phyloP scores from a whole-genome alignment of 1,140 invertebrate genomes.

The Atopsyche davidsoni region DNA sequence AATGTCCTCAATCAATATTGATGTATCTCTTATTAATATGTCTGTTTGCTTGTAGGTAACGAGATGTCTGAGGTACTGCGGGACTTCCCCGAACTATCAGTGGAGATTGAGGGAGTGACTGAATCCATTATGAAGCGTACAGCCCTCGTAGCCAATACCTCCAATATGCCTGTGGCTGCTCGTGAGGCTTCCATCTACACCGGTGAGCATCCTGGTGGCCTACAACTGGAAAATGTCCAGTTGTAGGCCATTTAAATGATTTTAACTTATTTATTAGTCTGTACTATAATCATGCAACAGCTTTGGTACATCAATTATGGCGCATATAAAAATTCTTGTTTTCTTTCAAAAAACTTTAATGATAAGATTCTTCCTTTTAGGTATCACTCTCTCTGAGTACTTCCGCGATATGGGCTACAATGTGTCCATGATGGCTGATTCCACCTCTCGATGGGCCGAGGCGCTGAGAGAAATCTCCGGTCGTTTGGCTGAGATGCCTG shows the following conservation, averaged over 20 bases:
- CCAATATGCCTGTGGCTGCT: constrained; percentile 99
- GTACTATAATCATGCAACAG: background rate
- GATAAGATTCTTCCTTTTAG: constrained; percentile 47
- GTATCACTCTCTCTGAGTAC: constrained; percentile 97
- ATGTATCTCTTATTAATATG: constrained; percentile 7
- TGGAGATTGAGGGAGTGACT: constrained; percentile 92
- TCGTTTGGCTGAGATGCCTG: constrained; percentile 99
- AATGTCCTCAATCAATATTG: too few relatives aligned
- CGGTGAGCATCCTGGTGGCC: too few relatives aligned
- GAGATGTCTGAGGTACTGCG: constrained; percentile 88
- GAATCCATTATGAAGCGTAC: constrained; percentile 99
- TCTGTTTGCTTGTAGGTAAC: constrained; percentile 54
- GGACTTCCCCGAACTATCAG: constrained; percentile 96
- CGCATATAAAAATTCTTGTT: constrained; percentile 6
- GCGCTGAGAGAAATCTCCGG: constrained; percentile 99
- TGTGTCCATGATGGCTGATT: constrained; percentile 99
- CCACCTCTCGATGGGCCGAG: constrained; percentile 99
- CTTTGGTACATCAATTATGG: background rate
- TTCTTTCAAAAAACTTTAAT: too few relatives aligned
- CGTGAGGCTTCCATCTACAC: constrained; percentile 99
- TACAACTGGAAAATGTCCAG: too few relatives aligned
- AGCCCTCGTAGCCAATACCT: constrained; percentile 97
- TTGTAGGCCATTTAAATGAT: too few relatives aligned
- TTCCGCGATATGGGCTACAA: constrained; percentile 99
- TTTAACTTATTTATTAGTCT: background rate